Evolutionary conservation across 2,797 vertebrate species (phyloP).

Genomic region (Naso thynnoides): DNA sequence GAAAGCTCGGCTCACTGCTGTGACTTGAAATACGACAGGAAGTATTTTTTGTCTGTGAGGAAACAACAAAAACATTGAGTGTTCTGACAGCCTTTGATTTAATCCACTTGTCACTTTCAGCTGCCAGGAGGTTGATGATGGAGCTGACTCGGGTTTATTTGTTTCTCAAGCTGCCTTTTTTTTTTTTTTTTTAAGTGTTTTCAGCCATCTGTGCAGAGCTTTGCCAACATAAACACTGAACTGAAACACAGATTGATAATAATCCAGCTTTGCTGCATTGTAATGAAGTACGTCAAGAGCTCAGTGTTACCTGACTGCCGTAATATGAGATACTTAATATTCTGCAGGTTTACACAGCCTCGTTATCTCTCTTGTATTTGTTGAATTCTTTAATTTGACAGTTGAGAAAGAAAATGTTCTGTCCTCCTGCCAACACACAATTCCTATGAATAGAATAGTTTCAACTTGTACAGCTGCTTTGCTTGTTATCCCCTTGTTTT

Average conservation of each 20-base stretch:
- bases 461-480: neutral
- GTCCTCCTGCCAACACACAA: neutral
- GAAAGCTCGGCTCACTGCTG: slow-evolving; percentile 7
- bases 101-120: slow-evolving; percentile 19
- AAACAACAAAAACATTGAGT: neutral
- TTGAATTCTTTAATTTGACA: neutral
- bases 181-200: neutral
- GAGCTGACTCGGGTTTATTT: slow-evolving; percentile 11
- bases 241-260: neutral
- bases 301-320: neutral
- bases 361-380: neutral
- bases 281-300: neutral
- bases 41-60: slow-evolving; percentile 7
- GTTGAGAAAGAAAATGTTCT: neutral
- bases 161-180: slow-evolving; percentile 18
- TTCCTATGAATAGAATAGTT: neutral
- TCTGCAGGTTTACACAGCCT: neutral
- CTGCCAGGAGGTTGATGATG: neutral
- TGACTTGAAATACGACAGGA: neutral
- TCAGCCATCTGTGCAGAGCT: slow-evolving; percentile 20
- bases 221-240: neutral
- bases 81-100: slow-evolving; percentile 22
- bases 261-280: neutral
- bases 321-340: neutral
- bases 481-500: slow-evolving; percentile 6